Conservation (phyloP, 2,797 vertebrate genomes). For the Sternotherus odoratus region DNA sequence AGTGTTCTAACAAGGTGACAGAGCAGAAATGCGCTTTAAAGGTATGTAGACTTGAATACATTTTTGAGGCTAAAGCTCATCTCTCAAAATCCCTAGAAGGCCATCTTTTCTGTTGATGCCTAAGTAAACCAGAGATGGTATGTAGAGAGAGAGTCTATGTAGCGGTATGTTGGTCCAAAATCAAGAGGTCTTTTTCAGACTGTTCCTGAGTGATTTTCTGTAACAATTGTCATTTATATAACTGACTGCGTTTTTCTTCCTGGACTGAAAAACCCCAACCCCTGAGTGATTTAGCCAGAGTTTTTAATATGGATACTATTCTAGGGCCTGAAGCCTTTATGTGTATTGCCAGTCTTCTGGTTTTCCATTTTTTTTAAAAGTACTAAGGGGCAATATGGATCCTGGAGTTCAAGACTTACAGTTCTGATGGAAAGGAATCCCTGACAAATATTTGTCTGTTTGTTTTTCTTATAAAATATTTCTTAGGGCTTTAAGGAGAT, state of each 20-base stretch:
- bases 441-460: background rate
- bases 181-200: slow-evolving; percentile 23
- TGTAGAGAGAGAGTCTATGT: background rate
- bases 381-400: background rate
- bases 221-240: slow-evolving; percentile 17
- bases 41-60: slow-evolving; percentile 79
- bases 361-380: background rate
- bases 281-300: slow-evolving; percentile 5
- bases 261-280: background rate
- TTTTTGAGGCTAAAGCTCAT: background rate
- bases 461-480: background rate
- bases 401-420: background rate
- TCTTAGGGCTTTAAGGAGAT: background rate
- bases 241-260: background rate
- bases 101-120: background rate
- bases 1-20: slow-evolving; percentile 91
- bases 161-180: background rate
- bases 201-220: background rate
- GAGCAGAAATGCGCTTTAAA: slow-evolving; percentile 96
- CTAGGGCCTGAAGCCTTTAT: background rate
- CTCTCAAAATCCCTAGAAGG: background rate
- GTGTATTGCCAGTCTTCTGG: slow-evolving; percentile 12
- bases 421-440: background rate
- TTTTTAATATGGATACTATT: slow-evolving; percentile 48
- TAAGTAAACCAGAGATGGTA: background rate